Conservation (phyloP, 2,797 vertebrate species). For the Oryzias dopingdopingensis region DNA sequence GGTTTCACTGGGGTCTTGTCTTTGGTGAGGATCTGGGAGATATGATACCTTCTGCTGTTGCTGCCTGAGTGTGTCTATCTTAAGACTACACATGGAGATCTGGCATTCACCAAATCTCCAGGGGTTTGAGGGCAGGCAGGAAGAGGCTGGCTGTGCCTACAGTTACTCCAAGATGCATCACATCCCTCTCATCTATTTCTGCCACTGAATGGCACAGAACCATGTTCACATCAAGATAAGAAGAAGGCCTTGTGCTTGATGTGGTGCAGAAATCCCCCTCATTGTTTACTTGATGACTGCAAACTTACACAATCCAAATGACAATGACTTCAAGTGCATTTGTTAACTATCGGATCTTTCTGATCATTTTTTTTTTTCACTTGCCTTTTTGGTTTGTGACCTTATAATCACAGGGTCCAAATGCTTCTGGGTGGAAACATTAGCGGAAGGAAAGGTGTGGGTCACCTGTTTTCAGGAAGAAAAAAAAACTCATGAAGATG, state of each 20-base stretch:
- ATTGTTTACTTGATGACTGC: slow-evolving; percentile 22
- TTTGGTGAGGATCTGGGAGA: slow-evolving; percentile 73
- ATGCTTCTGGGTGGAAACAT: too few relatives aligned
- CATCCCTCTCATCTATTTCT: slow-evolving; percentile 61
- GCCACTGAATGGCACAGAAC: slow-evolving; percentile 57
- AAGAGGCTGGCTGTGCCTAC: slow-evolving; percentile 64
- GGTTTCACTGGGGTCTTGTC: slow-evolving; percentile 67
- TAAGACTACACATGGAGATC: slow-evolving; percentile 77
- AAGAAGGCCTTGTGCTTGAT: slow-evolving; percentile 34
- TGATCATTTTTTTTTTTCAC: slow-evolving; percentile 7
- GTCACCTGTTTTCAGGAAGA: too few relatives aligned
- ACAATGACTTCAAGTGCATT: slow-evolving; percentile 8
- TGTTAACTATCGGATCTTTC: slow-evolving; percentile 5
- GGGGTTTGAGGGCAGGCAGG: slow-evolving; percentile 65
- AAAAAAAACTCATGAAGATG: too few relatives aligned
- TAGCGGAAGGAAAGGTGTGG: too few relatives aligned
- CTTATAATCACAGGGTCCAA: too few relatives aligned
- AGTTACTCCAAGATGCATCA: slow-evolving; percentile 62
- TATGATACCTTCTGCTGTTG: slow-evolving; percentile 73
- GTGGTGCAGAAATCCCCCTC: slow-evolving; percentile 28
- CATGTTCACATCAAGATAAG: slow-evolving; percentile 53
- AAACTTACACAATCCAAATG: slow-evolving; percentile 7
- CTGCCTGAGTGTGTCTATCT: slow-evolving; percentile 75
- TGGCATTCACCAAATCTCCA: slow-evolving; percentile 75
- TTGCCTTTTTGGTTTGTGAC: not conserved